Conservation (phyloP, 2,888 invertebrate genomes). For the Ariolimax columbianus region DNA sequence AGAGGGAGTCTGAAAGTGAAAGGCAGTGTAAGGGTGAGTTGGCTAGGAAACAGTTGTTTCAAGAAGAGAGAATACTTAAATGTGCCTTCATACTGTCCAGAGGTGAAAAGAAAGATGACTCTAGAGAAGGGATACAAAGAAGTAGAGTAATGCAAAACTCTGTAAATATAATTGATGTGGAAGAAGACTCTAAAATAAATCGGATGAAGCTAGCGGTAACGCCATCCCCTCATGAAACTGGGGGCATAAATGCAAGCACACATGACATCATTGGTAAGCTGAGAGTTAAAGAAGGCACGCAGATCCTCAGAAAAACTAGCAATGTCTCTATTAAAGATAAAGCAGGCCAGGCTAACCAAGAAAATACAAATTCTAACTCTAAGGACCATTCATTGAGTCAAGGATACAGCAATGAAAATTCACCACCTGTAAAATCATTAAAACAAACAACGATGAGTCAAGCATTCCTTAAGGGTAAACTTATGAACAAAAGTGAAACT, state of each 20-base stretch:
- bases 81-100: not conserved
- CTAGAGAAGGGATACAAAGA: not conserved
- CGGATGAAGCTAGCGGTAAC: no score
- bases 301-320: not conserved
- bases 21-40: not conserved
- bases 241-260: not conserved
- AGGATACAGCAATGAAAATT: not conserved
- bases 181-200: not conserved
- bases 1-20: not conserved
- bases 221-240: not conserved
- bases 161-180: not conserved
- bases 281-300: not conserved
- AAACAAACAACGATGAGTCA: slow-evolving; percentile 12
- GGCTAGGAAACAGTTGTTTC: not conserved
- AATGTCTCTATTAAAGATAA: not conserved
- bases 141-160: not conserved
- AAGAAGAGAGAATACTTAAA: not conserved
- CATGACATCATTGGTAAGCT: not conserved
- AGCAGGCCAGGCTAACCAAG: not conserved
- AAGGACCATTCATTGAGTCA: not conserved
- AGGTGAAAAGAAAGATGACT: not conserved
- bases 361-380: not conserved
- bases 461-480: not conserved
- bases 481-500: not conserved
- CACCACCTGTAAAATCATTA: not conserved